Percentiles rank a stretch among this genome's conserved stretches.
phyloP scores from a whole-genome alignment of 2,113 vertebrate species.

The Formicarius rufipectus region DNA sequence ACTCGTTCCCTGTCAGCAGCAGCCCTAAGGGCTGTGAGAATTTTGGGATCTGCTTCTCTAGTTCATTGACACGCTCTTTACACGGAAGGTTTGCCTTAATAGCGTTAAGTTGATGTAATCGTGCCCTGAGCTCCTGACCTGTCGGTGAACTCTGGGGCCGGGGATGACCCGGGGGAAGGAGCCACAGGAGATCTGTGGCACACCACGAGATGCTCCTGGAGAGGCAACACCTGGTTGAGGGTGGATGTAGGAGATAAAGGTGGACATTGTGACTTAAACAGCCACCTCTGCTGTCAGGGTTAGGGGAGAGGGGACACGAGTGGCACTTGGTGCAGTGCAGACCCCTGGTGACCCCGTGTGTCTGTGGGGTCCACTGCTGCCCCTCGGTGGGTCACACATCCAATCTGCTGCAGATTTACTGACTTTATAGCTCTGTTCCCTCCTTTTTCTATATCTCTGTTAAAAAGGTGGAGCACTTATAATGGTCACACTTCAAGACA shows the following conservation, averaged over 20 bases:
- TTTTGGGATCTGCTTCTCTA: not conserved
- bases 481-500: too few relatives aligned
- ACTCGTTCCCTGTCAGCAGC: not conserved
- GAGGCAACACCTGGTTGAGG: not conserved
- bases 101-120: not conserved
- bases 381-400: fast-evolving
- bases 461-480: too few relatives aligned
- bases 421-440: not conserved
- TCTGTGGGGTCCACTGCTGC: not conserved
- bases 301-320: not conserved
- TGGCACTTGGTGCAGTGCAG: fast-evolving
- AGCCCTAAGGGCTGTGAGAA: not conserved
- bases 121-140: not conserved
- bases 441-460: not conserved
- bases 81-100: not conserved
- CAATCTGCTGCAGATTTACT: not conserved
- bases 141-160: not conserved
- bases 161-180: not conserved
- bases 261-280: not conserved
- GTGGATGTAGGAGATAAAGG: not conserved
- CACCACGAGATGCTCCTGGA: not conserved
- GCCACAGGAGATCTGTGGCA: not conserved
- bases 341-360: fast-evolving
- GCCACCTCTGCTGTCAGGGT: not conserved
- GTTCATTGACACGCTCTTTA: not conserved